Evolutionary conservation across 2,888 invertebrate genomes (phyloP).

Genomic region (Oscheius sp.): DNA sequence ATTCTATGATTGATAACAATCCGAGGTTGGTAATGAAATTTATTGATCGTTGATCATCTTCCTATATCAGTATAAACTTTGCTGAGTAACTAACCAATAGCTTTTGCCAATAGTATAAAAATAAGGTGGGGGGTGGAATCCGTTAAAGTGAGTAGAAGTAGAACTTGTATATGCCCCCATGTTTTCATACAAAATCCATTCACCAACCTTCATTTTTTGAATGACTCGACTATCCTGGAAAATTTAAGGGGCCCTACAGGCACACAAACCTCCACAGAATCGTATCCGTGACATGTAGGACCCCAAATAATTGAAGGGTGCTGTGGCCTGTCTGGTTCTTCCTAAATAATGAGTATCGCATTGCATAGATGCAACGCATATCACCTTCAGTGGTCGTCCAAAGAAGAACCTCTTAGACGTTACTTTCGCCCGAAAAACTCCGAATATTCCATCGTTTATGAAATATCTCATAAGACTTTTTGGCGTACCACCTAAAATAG

Average conservation of each 20-base stretch:
- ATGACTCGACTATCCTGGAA: conserved; percentile 70
- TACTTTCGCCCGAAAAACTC: conserved; percentile 94
- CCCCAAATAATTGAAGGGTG: conserved; percentile 81
- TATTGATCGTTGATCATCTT: no score
- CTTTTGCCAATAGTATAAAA: no score
- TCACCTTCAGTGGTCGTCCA: conserved; percentile 79
- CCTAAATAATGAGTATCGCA: neutral
- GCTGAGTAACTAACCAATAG: no score
- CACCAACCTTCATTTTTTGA: conserved; percentile 82
- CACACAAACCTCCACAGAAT: conserved; percentile 76
- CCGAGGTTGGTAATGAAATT: no score
- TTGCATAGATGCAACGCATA: conserved; percentile 44
- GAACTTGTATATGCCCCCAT: conserved; percentile 99
- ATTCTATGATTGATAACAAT: no score
- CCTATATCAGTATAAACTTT: no score
- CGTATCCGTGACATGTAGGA: conserved; percentile 93
- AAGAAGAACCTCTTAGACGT: conserved; percentile 88
- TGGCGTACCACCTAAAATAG: conserved; percentile 27
- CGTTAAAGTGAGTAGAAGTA: conserved; percentile 91
- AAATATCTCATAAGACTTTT: conserved; percentile 82
- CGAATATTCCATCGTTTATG: conserved; percentile 98
- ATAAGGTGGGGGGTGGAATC: conserved; percentile 78
- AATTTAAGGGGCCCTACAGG: neutral
- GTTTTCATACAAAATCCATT: conserved; percentile 88
- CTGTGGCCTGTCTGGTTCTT: neutral